Evolutionary conservation across 2,113 vertebrate species (phyloP), one percentile per base, ranked within the genome.

Genomic region (Nerophis lumbriciformis): DNA sequence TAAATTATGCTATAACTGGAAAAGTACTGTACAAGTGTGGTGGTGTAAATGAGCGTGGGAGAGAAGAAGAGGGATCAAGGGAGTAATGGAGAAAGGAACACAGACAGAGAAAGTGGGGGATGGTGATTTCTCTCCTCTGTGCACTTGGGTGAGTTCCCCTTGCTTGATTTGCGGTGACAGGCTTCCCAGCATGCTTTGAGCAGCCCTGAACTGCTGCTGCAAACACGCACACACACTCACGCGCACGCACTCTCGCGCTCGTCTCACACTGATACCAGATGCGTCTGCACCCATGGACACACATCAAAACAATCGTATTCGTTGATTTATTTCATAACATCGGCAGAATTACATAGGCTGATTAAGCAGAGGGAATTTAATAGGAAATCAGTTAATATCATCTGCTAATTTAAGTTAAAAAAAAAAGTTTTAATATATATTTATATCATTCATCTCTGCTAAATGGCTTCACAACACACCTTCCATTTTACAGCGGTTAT

Each of bases 91-190:
- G 79, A 79, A 81, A 79, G 72, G 73, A 77, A 82, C 69, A 86
- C 71, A 85, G 80, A 79, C 67, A 80, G 73, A 79, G 67, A 83
- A 86, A 83, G 80, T 80, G 82, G 87, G 83, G 85, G 85, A 84
- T 89, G 87, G 87, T 85, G 79, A 77, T 66, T 69, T 83, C 81
- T 85, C 79, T 86, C 73, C 82, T 86, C 82, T 78, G 76, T 87
- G 82, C 85, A 87, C 88, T 87, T 86, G 79, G 80, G 79, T 87
- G 86, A 88, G 84, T 89, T 87, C 59, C 85, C 76, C 71, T 78
- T 79, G 84, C 85, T 73, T 87, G 88, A 90, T 89, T 82, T 85
- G 84, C 83, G 82, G 83, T 90, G 88, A 90, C 88, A 90, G 86
- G 79, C 81, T 83, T 87, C 85, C 88, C 85, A 86, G 84, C 88